Conservation (phyloP, 2,113 vertebrate genomes). For the Cichladusa arquata region DNA sequence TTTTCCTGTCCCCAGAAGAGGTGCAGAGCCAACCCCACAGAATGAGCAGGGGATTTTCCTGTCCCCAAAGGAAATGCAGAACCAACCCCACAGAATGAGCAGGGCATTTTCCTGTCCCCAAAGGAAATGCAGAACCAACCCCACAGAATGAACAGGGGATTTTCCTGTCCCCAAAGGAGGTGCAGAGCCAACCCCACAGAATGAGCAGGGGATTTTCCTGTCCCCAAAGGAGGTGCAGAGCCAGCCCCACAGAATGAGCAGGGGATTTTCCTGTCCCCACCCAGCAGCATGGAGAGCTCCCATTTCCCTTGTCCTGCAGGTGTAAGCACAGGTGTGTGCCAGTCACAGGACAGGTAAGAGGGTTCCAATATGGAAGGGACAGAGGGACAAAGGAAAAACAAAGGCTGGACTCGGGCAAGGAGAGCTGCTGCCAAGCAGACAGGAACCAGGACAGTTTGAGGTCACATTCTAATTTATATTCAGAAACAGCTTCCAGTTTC, state of each 20-base stretch:
- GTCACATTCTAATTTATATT: slow-evolving; percentile 49
- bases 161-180: too few relatives aligned
- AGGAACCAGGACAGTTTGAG: slow-evolving; percentile 20
- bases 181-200: too few relatives aligned
- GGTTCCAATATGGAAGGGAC: fast-evolving
- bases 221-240: too few relatives aligned
- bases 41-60: too few relatives aligned
- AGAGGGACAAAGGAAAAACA: neutral
- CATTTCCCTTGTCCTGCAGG: fast-evolving
- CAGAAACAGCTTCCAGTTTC: slow-evolving; percentile 36
- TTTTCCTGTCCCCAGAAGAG: too few relatives aligned
- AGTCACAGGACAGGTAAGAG: neutral
- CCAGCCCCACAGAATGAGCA: too few relatives aligned
- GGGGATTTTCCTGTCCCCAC: too few relatives aligned
- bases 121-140: too few relatives aligned
- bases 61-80: too few relatives aligned
- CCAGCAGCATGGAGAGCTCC: fast-evolving
- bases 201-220: too few relatives aligned
- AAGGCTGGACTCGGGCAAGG: neutral
- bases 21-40: too few relatives aligned
- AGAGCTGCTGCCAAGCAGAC: neutral
- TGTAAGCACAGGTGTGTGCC: neutral
- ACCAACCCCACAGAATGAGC: fast-evolving
- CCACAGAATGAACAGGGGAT: too few relatives aligned
- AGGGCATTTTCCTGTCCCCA: fast-evolving